phyloP scores from a whole-genome alignment of 1,140 invertebrate species.

The Melitaea cinxia region DNA sequence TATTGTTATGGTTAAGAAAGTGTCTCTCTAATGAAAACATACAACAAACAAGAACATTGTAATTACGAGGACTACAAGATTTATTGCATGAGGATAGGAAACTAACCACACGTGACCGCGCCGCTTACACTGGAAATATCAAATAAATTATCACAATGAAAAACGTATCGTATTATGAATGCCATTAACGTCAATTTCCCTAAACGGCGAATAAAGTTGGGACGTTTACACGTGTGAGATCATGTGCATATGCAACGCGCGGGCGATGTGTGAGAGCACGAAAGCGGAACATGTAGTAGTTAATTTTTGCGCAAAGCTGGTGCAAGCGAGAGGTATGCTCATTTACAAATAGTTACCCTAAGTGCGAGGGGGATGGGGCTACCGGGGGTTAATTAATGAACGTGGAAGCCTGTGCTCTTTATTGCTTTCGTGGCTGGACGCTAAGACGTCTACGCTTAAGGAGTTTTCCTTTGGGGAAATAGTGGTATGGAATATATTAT shows the following conservation, averaged over 20 bases:
- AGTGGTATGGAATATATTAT: constrained; percentile 63
- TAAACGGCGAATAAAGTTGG: constrained; percentile 44
- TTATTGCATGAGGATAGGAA: constrained; percentile 79
- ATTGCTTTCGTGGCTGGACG: constrained; percentile 81
- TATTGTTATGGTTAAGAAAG: constrained; percentile 27
- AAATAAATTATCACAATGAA: constrained; percentile 48
- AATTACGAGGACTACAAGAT: constrained; percentile 79
- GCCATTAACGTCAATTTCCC: constrained; percentile 66
- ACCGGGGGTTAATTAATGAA: constrained; percentile 82
- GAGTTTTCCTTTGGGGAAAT: constrained; percentile 78
- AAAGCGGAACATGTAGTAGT: constrained; percentile 77
- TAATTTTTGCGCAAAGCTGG: constrained; percentile 83
- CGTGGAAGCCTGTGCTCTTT: constrained; percentile 82
- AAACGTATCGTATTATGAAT: constrained; percentile 58
- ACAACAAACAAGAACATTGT: constrained; percentile 79
- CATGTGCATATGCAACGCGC: constrained; percentile 76
- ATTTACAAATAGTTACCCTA: constrained; percentile 75
- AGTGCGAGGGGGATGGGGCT: constrained; percentile 65
- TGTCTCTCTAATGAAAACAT: constrained; percentile 73
- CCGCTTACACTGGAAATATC: constrained; percentile 46
- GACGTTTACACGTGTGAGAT: constrained; percentile 41
- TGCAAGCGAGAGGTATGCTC: constrained; percentile 72
- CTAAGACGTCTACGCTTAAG: constrained; percentile 78
- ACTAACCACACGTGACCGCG: constrained; percentile 75
- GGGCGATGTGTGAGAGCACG: constrained; percentile 69